phyloP scores from a whole-genome alignment of 2,797 vertebrate species.

The Coilia nasus region DNA sequence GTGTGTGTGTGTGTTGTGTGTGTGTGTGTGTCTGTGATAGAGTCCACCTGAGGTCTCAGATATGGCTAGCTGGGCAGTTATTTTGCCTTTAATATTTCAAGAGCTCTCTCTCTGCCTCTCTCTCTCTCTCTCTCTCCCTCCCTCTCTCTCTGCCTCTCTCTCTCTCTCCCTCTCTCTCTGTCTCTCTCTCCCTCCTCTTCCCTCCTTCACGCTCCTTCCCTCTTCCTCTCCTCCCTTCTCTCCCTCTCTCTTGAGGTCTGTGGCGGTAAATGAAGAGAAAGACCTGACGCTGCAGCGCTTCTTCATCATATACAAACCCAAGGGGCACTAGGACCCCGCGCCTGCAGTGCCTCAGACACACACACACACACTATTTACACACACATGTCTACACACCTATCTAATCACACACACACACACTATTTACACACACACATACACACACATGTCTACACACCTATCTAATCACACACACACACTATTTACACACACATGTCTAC shows the following conservation, averaged over 20 bases:
- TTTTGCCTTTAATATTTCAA: conserved; percentile 15
- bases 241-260: not conserved
- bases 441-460: not conserved
- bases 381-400: not conserved
- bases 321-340: not conserved
- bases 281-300: not conserved
- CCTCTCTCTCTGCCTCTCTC: not conserved
- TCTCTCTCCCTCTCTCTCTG: not conserved
- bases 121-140: not conserved
- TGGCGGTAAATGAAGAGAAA: not conserved
- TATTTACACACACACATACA: not conserved
- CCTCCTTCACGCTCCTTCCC: not conserved
- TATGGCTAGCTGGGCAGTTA: not conserved
- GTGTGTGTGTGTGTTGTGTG: too few species aligned
- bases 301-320: not conserved
- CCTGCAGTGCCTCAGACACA: not conserved
- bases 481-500: not conserved
- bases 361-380: not conserved
- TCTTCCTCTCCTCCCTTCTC: not conserved
- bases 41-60: too few species aligned
- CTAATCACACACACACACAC: not conserved
- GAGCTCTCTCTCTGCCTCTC: not conserved
- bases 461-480: not conserved
- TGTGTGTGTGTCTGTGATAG: too few species aligned
- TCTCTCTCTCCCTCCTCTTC: too few species aligned